These are phyloP conservation scores for Hylyphantes graminicola DNA, from an alignment of 1,140 invertebrate species.

Conservation along the genomic window DNA sequence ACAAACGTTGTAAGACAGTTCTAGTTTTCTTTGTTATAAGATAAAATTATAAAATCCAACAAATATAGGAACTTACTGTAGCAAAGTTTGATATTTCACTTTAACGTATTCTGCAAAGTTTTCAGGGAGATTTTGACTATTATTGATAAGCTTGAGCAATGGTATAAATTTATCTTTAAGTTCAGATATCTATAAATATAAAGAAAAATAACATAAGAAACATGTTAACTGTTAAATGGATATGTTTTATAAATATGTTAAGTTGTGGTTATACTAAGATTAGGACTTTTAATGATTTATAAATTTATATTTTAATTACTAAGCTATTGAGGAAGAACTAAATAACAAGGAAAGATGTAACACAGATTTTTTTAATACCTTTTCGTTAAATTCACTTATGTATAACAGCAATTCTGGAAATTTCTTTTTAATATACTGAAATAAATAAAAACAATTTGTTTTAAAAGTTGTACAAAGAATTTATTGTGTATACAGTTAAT, in stretches of 20 bases:
- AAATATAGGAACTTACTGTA: slow-evolving; percentile 13
- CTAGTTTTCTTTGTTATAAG: no score
- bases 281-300: background rate
- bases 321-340: background rate
- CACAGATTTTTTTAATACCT: slow-evolving; percentile 64
- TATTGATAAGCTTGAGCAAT: slow-evolving; percentile 65
- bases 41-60: no score
- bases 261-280: background rate
- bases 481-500: background rate
- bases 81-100: slow-evolving; percentile 48
- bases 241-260: background rate
- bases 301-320: background rate
- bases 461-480: background rate
- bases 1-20: no score
- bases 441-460: background rate
- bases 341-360: background rate
- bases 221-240: background rate
- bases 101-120: slow-evolving; percentile 29
- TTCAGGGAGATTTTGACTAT: background rate
- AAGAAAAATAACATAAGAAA: background rate
- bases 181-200: slow-evolving; percentile 68
- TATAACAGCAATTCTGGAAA: slow-evolving; percentile 58
- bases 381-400: slow-evolving; percentile 62
- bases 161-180: slow-evolving; percentile 69
- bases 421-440: slow-evolving; percentile 59